phyloP scores from a whole-genome alignment of 1,140 invertebrate genomes.

The Nephila pilipes region DNA sequence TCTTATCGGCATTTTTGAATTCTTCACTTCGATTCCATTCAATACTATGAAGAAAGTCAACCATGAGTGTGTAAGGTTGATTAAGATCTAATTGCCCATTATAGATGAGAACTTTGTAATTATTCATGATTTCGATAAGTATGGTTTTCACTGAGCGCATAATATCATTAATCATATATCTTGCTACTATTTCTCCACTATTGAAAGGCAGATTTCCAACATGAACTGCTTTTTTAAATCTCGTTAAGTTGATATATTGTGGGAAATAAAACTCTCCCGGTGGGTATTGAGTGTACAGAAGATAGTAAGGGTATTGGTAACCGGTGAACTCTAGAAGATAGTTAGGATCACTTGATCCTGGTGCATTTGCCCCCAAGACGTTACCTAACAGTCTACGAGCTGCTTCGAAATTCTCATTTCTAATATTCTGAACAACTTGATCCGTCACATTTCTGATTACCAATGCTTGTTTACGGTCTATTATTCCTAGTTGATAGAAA shows the following conservation, averaged over 20 bases:
- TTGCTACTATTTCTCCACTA: conserved; percentile 83
- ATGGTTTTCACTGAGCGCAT: conserved; percentile 90
- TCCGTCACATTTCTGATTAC: conserved; percentile 79
- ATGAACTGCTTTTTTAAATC: conserved; percentile 88
- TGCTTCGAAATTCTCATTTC: conserved; percentile 84
- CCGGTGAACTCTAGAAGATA: conserved; percentile 89
- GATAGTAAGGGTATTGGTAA: conserved; percentile 90
- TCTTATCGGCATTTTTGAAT: conserved; percentile 86
- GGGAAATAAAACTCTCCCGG: conserved; percentile 80
- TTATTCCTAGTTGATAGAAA: conserved; percentile 89
- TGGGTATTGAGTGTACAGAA: conserved; percentile 85
- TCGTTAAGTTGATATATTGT: conserved; percentile 80
- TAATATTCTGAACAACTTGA: conserved; percentile 84
- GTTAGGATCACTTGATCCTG: conserved; percentile 83
- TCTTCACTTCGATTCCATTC: conserved; percentile 86
- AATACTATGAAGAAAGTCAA: conserved; percentile 86
- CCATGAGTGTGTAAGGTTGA: conserved; percentile 89
- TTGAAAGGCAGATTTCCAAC: conserved; percentile 90
- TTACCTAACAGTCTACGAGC: conserved; percentile 80
- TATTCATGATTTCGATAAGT: conserved; percentile 86
- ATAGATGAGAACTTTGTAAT: conserved; percentile 82
- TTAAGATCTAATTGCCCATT: conserved; percentile 94
- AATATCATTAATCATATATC: conserved; percentile 88
- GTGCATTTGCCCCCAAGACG: conserved; percentile 83
- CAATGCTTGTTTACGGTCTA: conserved; percentile 84